Conservation (phyloP, 2,113 vertebrate species). For the Pardalotus punctatus region DNA sequence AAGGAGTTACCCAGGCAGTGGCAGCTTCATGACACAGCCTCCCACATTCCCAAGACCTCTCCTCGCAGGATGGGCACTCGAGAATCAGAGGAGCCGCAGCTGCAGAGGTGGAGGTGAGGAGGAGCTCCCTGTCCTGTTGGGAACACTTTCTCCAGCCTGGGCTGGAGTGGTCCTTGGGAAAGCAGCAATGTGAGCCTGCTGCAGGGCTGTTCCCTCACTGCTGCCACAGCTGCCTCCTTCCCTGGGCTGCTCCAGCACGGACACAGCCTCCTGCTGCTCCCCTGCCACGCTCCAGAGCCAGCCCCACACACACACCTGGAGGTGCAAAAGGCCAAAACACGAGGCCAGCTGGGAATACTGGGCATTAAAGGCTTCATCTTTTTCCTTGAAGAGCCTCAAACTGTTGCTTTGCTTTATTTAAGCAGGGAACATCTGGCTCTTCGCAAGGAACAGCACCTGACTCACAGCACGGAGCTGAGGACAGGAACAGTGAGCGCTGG, state of each 20-base stretch:
- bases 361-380: neutral
- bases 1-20: neutral
- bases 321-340: neutral
- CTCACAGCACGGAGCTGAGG: neutral
- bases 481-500: neutral
- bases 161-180: neutral
- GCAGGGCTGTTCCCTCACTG: fast-evolving
- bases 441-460: neutral
- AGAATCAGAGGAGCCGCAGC: neutral
- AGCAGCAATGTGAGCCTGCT: neutral
- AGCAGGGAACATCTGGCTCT: fast-evolving
- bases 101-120: neutral
- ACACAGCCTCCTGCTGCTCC: neutral
- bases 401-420: neutral
- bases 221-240: neutral
- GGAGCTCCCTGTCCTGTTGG: neutral
- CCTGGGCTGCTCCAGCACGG: neutral
- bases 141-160: fast-evolving
- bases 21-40: fast-evolving
- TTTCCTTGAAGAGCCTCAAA: neutral
- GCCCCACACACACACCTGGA: neutral
- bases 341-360: neutral
- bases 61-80: neutral
- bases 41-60: fast-evolving
- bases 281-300: neutral